Base-by-base conservation (phyloP, 1,140 invertebrate species). In the Lordiphosa mommai region DNA sequence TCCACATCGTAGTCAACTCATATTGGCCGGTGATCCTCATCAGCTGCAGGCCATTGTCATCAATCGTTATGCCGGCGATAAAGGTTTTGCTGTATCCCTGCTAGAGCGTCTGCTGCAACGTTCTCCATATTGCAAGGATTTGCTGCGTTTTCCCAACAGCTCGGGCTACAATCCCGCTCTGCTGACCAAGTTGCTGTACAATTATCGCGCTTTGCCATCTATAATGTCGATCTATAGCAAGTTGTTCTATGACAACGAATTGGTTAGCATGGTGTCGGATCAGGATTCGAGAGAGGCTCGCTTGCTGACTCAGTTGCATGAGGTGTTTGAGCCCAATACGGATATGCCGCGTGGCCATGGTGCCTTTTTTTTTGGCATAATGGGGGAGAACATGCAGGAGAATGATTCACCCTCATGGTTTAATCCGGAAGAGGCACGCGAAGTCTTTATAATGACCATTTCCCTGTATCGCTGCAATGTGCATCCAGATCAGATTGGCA, bases 21-120 rank as follows among this genome's bases (percentile, higher is more conserved):
- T 98, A 56, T 89, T 99, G 3, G 95, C 96, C 59, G 97, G 97
- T 4, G 97, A 99, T 92, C 97, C 96, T 9, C 91, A 94, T 86
- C 97, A 99, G 89, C 90, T 99, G 23, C 97, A 96, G 0, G 95
- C 97, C 4, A 92, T 98, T 5, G 89, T 97, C 4, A 88, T 92
- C 50, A 96, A 94, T 29, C 90, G 89, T 37, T 89, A 92, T 49
- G 93, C 94, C 0, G 79, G 72, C 12, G 85, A 91, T 4, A 93
- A 91, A 77, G 95, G 95, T 12, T 90, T 96, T 17, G 89, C 91
- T 27, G 85, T 92, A 37, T 96, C 96, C 3, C 93, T 94, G 64
- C 76, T 97, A 4, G 92, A 93, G 50, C 91, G 95, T 59, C 67
- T 97, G 5, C 90, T 95, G 13, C 88, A 91, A 3, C 90, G 89